Base-by-base conservation (phyloP, 2,797 vertebrate species). In the Diglossa cyanea region DNA sequence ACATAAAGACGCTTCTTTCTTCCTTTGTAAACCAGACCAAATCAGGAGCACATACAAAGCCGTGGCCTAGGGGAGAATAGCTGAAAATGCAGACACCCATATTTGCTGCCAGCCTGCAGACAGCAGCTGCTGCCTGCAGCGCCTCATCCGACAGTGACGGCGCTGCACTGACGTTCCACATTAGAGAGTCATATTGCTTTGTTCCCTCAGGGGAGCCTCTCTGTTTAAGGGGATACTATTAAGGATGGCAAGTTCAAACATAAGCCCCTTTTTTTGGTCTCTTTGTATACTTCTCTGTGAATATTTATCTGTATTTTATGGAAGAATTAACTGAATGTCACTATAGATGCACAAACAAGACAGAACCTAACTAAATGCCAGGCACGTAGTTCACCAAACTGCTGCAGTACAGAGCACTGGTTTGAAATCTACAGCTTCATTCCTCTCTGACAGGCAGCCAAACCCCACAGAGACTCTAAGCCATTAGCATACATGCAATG, bases 351-450 rank as follows among this genome's bases (percentile, higher is more conserved):
- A 80, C 25, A 81, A 88, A 78, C 35, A 51, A 83, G 88, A 54
- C 31, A 54, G 13, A 88, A 77, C 28, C 58, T 65, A 66, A 70
- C 63, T 73, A 70, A 87, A 96, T 58, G 72, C 89, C 90, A 91
- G 84, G 62, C 89, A 93, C 65, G n/a, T 77, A 88, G 68, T 9
- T 91, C 61, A 80, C 62, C 58, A 44, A 91, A 72, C 71, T 66
- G 58, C 74, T 79, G 63, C 66, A 85, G 67, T 24, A 84, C 61
- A 51, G 76, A 74, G 76, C 57, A 28, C 33, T 80, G 83, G 47
- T 81, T 80, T 86, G 61, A 82, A 86, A 78, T 70, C 88, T 58
- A 74, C 84, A 89, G 80, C 93, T 89, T 89, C 76, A 86, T 86
- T 93, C 81, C 82, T n/a, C 37, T 67, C 88, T 85, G 91, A 83